Evolutionary conservation across 2,113 vertebrate species (phyloP).

Genomic region (Notechis scutatus): DNA sequence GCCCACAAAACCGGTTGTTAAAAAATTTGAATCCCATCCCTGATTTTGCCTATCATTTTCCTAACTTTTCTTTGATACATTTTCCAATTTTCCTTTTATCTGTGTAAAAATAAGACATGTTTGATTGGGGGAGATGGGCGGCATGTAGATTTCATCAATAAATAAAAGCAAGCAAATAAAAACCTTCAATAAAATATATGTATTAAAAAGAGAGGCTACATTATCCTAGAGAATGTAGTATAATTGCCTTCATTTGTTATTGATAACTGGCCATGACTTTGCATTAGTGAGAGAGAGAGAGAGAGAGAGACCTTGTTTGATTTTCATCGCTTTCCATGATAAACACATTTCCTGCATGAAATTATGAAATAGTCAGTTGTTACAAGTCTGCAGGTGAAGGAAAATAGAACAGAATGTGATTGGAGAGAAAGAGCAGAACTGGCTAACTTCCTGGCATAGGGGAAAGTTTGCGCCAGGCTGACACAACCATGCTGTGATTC

Average conservation of each 20-base stretch:
- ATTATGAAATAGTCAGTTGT: neutral
- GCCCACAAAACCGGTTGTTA: no score
- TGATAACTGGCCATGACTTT: neutral
- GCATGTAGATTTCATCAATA: neutral
- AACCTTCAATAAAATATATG: neutral
- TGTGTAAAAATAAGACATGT: neutral
- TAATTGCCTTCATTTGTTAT: neutral
- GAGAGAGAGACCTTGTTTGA: neutral
- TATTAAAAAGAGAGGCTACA: neutral
- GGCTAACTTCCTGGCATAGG: neutral
- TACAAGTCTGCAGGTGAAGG: neutral
- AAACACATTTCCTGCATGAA: neutral
- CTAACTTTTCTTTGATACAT: neutral
- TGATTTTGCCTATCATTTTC: neutral
- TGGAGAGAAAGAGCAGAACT: neutral
- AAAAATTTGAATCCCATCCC: no score
- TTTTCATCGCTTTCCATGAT: neutral
- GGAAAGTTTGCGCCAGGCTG: neutral
- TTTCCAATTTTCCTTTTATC: neutral
- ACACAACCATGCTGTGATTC: neutral
- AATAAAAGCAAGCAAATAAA: neutral
- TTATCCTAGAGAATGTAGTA: neutral
- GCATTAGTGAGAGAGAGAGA: neutral
- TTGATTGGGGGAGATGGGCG: neutral
- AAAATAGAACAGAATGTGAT: neutral